Conservation (phyloP, 2,113 vertebrate species). For the Apus apus region DNA sequence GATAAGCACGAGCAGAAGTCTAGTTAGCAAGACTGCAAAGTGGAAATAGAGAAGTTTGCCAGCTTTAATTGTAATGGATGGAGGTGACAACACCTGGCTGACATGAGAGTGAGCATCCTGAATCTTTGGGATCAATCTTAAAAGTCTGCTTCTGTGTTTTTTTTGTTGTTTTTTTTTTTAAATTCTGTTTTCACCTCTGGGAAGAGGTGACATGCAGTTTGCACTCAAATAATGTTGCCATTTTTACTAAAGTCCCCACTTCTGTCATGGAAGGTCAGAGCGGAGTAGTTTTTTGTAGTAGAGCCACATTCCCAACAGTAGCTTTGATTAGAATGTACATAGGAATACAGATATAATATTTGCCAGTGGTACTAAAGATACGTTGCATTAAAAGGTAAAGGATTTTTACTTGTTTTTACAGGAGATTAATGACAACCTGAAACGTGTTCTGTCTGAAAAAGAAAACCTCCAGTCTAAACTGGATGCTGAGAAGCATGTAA, state of each 20-base stretch:
- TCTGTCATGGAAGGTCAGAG: neutral
- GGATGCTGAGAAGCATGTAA: conserved; percentile 91
- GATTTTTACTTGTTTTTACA: conserved; percentile 4
- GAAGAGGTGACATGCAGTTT: neutral
- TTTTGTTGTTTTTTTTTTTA: neutral
- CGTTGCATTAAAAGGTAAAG: neutral
- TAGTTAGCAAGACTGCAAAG: neutral
- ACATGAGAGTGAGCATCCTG: neutral
- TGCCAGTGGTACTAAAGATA: neutral
- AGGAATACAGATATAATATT: neutral
- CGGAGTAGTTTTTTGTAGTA: neutral
- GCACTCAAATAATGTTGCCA: neutral
- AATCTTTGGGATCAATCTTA: neutral
- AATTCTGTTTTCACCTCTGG: neutral
- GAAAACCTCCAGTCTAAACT: conserved; percentile 87
- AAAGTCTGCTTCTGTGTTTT: neutral
- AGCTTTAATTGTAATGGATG: neutral
- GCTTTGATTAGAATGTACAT: neutral
- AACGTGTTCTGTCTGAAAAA: conserved; percentile 80
- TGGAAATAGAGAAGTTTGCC: neutral
- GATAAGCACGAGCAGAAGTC: neutral
- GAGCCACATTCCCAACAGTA: neutral
- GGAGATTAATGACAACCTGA: conserved; percentile 82
- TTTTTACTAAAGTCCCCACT: neutral
- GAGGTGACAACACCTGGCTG: neutral